phyloP scores from a whole-genome alignment of 2,888 invertebrate species.

The Apodemia hepburni region DNA sequence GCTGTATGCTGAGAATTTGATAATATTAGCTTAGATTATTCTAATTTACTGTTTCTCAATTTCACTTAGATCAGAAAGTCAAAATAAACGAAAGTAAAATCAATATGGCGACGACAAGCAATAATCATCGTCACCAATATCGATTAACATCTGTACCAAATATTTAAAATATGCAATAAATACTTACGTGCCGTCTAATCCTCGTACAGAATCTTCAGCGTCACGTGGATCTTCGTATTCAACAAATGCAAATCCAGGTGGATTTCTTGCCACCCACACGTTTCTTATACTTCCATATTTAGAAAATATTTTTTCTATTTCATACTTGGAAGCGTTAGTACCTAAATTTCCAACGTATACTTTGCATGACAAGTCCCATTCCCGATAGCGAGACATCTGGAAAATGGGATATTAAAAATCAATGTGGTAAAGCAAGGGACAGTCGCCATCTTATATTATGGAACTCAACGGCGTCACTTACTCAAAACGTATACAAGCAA shows the following conservation, averaged over 20 bases:
- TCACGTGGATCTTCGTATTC: slow-evolving; percentile 94
- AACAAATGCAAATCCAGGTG: slow-evolving; percentile 95
- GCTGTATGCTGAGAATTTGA: no score
- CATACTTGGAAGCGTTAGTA: slow-evolving; percentile 93
- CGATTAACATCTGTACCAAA: background rate
- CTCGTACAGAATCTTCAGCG: slow-evolving; percentile 92
- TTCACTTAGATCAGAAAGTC: no score
- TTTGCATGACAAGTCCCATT: slow-evolving; percentile 94
- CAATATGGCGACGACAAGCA: slow-evolving; percentile 33
- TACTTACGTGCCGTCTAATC: slow-evolving; percentile 86
- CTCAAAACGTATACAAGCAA: background rate
- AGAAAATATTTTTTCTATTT: slow-evolving; percentile 92
- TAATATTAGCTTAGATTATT: no score
- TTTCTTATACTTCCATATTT: slow-evolving; percentile 94
- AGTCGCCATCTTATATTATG: slow-evolving; percentile 30
- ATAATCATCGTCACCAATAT: slow-evolving; percentile 12
- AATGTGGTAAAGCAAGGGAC: background rate
- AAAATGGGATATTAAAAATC: background rate
- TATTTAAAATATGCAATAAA: background rate
- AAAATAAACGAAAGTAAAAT: background rate
- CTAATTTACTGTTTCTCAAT: no score
- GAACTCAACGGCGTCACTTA: background rate
- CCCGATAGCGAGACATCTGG: slow-evolving; percentile 85
- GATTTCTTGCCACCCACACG: slow-evolving; percentile 97
- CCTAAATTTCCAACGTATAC: slow-evolving; percentile 96